Base-by-base conservation (phyloP, 53 echinoderm and acorn worm species). In the Arbacia lixula region DNA sequence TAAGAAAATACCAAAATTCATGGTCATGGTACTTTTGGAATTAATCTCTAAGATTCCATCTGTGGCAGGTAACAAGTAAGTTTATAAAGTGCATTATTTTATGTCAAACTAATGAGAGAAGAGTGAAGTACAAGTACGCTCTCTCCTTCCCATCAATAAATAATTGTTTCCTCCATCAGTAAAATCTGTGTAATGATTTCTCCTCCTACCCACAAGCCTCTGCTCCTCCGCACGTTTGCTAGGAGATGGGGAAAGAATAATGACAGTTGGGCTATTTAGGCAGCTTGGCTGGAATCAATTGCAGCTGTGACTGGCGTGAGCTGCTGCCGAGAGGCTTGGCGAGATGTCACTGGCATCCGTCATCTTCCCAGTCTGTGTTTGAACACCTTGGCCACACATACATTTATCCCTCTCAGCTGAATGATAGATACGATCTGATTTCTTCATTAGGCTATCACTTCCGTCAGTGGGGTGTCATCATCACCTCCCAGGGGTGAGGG, bases 331-430 rank as follows among this genome's bases (percentile, higher is more conserved):
- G 39, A 39, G 60, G 79, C 57, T 36, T 78, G 60, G 60, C 60
- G 60, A 31, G 41, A 57, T 78, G 79, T 60, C 58, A 78, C 14
- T 38, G 5, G 12, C 39, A 60, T 38, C 42, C 60, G 26, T 60
- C 61, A 60, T 60, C 42, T 3, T 39, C 27, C 29, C 12, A 4
- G 33, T 12, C 60, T 34, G 40, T 78, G 60, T 78, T 78, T 78
- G 79, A 78, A 78, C 79, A 78, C 79, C 79, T 78, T 78, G 53
- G 75, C 36, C 31, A 31, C 32, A 37, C 75, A 75, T 54, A 54
- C 75, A 75, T 75, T 38, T 75, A 53, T 29, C 75, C 31, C 33
- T 31, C 52, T 53, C 31, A 30, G 8, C 17, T n/a, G 75, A 54
- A 75, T 75, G 75, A 75, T 53, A 53, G 75, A 75, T 75, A 36